These are phyloP conservation scores for Anomalospiza imberbis DNA, from an alignment of 2,797 vertebrate species.

Conservation along the genomic window DNA sequence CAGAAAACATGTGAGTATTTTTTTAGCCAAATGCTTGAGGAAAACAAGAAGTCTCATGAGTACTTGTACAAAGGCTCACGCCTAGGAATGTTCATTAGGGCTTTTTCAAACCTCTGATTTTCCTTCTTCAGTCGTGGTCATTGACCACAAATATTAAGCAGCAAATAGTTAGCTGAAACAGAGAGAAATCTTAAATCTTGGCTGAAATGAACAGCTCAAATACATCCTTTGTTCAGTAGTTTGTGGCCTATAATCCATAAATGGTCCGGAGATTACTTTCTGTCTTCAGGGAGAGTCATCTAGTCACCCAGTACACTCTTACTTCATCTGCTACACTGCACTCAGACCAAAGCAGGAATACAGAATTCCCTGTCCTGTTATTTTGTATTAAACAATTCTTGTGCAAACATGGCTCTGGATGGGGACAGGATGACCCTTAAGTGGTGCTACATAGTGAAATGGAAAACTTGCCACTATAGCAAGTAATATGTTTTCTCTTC, in stretches of 20 bases:
- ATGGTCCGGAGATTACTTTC: neutral
- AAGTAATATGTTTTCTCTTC: neutral
- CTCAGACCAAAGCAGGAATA: neutral
- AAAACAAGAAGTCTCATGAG: constrained; percentile 55
- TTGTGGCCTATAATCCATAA: neutral
- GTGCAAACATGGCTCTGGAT: neutral
- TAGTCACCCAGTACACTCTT: neutral
- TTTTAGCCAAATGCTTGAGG: constrained; percentile 22
- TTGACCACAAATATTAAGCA: constrained; percentile 18
- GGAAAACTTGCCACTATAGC: neutral
- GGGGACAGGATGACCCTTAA: neutral
- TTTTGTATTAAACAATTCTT: neutral
- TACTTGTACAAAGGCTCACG: constrained; percentile 13
- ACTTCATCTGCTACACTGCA: neutral
- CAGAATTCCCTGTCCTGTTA: neutral
- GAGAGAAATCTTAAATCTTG: neutral
- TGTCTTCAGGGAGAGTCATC: neutral
- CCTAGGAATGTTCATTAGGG: constrained; percentile 32
- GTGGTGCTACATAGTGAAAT: neutral
- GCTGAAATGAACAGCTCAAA: neutral
- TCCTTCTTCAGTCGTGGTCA: constrained; percentile 6
- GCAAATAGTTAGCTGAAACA: neutral
- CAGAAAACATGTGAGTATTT: constrained; percentile 33
- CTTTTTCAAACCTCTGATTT: constrained; percentile 40
- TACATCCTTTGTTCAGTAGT: neutral